These are phyloP conservation scores for Lates calcarifer DNA, from an alignment of 2,113 vertebrate genomes.

Conservation along the genomic window DNA sequence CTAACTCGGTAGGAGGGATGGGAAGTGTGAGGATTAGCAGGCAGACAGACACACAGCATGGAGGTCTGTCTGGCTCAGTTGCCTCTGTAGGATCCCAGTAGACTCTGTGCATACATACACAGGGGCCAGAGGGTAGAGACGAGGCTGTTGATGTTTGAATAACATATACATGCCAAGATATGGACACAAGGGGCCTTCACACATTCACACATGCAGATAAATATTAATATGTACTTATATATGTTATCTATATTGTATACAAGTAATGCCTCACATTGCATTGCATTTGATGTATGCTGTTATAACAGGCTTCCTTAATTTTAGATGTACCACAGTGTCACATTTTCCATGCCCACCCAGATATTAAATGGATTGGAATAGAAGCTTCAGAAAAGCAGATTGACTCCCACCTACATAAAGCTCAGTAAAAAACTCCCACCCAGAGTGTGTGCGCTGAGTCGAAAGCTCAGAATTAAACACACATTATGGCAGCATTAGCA, in stretches of 20 bases:
- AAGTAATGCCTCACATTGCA: background rate
- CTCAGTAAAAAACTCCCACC: constrained; percentile 13
- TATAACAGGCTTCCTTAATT: constrained; percentile 29
- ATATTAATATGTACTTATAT: constrained; percentile 20
- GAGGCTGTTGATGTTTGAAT: constrained; percentile 36
- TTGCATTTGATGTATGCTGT: constrained; percentile 14
- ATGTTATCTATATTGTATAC: too few relatives aligned
- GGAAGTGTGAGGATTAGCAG: constrained; percentile 63
- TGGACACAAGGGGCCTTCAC: background rate
- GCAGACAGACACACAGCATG: constrained; percentile 49
- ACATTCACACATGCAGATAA: background rate
- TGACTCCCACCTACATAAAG: constrained; percentile 42
- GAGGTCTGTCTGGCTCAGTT: constrained; percentile 66
- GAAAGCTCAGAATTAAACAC: constrained; percentile 29
- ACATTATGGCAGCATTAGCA: constrained; percentile 9
- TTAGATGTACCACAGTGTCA: constrained; percentile 33
- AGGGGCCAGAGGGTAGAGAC: constrained; percentile 10
- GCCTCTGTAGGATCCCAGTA: constrained; percentile 60
- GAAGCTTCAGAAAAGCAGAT: constrained; percentile 35
- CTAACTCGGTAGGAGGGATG: constrained; percentile 55
- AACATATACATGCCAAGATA: constrained; percentile 38
- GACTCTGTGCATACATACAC: constrained; percentile 48
- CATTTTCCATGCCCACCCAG: constrained; percentile 13
- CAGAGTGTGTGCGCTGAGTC: background rate
- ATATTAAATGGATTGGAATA: constrained; percentile 34